phyloP scores from a whole-genome alignment of 2,113 vertebrate genomes.

The Notothenia rossii region DNA sequence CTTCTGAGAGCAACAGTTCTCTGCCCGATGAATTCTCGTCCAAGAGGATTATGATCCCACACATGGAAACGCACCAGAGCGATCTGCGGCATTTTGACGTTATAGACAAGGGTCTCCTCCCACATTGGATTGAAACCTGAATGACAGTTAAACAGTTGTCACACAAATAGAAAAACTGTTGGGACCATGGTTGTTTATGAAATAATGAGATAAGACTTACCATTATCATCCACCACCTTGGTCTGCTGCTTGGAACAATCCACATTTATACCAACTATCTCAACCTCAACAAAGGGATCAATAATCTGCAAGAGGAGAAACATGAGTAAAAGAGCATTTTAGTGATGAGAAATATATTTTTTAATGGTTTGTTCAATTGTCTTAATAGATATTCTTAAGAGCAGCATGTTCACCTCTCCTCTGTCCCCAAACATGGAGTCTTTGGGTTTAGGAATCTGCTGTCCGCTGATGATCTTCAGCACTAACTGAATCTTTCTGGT shows the following conservation, averaged over 20 bases:
- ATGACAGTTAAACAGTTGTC: not conserved
- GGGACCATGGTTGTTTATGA: not conserved
- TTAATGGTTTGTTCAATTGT: not conserved
- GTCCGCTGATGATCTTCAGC: constrained; percentile 94
- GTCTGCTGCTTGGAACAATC: constrained; percentile 96
- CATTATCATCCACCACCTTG: constrained; percentile 95
- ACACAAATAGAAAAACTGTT: not conserved
- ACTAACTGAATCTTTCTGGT: constrained; percentile 92
- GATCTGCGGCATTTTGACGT: constrained; percentile 91
- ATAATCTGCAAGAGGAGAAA: constrained; percentile 88
- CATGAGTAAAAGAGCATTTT: not conserved
- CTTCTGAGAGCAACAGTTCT: constrained; percentile 93
- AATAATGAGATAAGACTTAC: constrained; percentile 72
- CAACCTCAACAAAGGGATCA: constrained; percentile 97
- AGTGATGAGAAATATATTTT: not conserved
- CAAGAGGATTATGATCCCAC: constrained; percentile 96
- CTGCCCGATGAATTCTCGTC: constrained; percentile 95
- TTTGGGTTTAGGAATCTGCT: constrained; percentile 95
- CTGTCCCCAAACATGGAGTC: constrained; percentile 97
- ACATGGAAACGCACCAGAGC: constrained; percentile 93
- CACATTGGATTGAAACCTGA: constrained; percentile 98
- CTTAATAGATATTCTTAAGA: not conserved
- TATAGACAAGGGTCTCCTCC: constrained; percentile 96
- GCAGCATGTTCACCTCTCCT: constrained; percentile 87
- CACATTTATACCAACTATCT: constrained; percentile 92